Evolutionary conservation across 2,888 invertebrate species (phyloP), one percentile per base, ranked within the genome.

Genomic region (Erannis defoliaria): DNA sequence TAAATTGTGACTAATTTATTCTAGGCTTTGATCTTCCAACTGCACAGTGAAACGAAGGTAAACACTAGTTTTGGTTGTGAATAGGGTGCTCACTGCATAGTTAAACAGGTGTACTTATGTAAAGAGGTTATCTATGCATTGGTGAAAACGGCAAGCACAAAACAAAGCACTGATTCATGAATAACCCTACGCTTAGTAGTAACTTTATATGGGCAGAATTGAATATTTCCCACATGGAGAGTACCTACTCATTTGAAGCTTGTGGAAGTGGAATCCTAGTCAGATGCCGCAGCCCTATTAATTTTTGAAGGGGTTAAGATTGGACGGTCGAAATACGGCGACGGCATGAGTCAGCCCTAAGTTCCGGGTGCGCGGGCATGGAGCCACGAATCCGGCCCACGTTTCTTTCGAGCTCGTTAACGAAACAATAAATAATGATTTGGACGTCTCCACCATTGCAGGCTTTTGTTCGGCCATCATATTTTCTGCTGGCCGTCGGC

Each of bases 381-480:
- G 77, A 75, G 78, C 77, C 76, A 77, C 76, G 75, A 79, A 77
- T 82, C 81, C 81, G 78, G 77, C 74, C 74, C 77, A 56, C 78
- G 76, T 83, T 86, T 82, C 82, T 85, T 80, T 82, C 79, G 74
- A 77, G 86, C 88, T 89, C 88, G 89, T 89, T 89, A 89, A 84
- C 87, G 87, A 87, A 88, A 90, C 87, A 88, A 90, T 89, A 89
- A 89, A 88, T 88, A 89, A 90, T 89, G 85, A 88, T 89, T 88
- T 84, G 84, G 85, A 84, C 82, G 84, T 85, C 82, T 80, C 81
- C 77, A 76, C 78, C 77, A 77, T 74, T 83, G 80, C 80, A 76
- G 73, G 76, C 85, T 80, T 82, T 89, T 88, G 88, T 90, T 82
- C 76, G 71, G 71, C 77, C 74, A 77, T 88, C 84, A 86, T 79